phyloP scores from a whole-genome alignment of 2,113 vertebrate genomes.

The Haliaeetus leucogaster region DNA sequence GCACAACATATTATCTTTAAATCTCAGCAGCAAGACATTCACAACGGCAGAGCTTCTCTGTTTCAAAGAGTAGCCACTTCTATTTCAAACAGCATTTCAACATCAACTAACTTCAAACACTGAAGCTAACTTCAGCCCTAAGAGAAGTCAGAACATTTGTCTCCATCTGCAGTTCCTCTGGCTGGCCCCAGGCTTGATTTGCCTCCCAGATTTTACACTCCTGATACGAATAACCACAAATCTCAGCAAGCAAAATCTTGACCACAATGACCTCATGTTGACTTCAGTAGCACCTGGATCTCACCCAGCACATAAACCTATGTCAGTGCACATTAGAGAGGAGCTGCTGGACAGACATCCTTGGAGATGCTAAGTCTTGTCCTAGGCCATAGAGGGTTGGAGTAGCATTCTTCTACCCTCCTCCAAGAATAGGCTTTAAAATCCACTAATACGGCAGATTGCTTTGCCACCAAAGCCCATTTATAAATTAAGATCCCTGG shows the following conservation, averaged over 20 bases:
- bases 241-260: constrained; percentile 21
- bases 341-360: background rate
- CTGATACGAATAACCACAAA: background rate
- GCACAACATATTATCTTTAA: background rate
- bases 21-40: background rate
- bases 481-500: background rate
- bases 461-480: background rate
- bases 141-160: background rate
- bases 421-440: background rate
- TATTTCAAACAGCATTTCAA: constrained; percentile 10
- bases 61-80: background rate
- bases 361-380: background rate
- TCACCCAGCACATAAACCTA: background rate
- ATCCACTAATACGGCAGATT: background rate
- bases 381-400: background rate
- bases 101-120: background rate
- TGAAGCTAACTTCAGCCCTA: background rate
- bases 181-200: background rate
- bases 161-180: background rate
- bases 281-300: constrained; percentile 37
- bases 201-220: background rate
- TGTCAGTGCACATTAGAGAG: background rate
- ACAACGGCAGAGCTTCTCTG: background rate
- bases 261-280: background rate
- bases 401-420: background rate